Conservation (phyloP, 2,888 invertebrate species). For the Cerastoderma edule region DNA sequence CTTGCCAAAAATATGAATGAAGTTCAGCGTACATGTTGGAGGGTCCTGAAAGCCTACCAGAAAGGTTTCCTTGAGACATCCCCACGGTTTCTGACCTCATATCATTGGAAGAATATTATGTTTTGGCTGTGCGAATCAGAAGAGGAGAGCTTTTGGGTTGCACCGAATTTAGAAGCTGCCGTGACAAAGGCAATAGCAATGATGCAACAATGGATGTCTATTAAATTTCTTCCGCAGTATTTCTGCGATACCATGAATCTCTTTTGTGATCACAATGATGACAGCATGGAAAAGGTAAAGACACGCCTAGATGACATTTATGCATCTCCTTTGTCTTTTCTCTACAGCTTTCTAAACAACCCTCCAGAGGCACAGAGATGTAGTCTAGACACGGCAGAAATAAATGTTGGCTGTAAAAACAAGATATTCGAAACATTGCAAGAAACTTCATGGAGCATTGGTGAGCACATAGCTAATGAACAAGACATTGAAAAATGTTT, state of each 20-base stretch:
- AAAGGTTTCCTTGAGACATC: slow-evolving; percentile 28
- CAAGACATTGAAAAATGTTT: too few species aligned
- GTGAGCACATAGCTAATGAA: too few species aligned
- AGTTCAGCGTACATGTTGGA: slow-evolving; percentile 28
- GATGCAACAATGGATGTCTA: slow-evolving; percentile 22
- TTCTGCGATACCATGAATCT: slow-evolving; percentile 37
- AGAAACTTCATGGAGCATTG: too few species aligned
- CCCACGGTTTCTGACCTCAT: slow-evolving; percentile 32
- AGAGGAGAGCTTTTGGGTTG: slow-evolving; percentile 25
- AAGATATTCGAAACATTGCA: too few species aligned
- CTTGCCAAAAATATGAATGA: slow-evolving; percentile 26
- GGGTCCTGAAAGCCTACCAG: slow-evolving; percentile 39
- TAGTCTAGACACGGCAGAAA: slow-evolving; percentile 5
- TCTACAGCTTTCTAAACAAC: slow-evolving; percentile 2
- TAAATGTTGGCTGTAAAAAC: too few species aligned
- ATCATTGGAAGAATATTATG: slow-evolving; percentile 41
- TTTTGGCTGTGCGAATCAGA: slow-evolving; percentile 35
- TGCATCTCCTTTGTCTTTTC: background rate
- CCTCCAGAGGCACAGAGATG: slow-evolving; percentile 4
- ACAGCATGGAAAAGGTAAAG: background rate
- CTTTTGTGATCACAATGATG: slow-evolving; percentile 11
- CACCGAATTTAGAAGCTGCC: slow-evolving; percentile 5
- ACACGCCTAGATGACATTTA: background rate
- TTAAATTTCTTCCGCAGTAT: slow-evolving; percentile 24
- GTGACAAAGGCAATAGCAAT: slow-evolving; percentile 9